These are phyloP conservation scores for Anoura caudifer DNA, from an alignment of 2,113 vertebrate species.

Conservation along the genomic window DNA sequence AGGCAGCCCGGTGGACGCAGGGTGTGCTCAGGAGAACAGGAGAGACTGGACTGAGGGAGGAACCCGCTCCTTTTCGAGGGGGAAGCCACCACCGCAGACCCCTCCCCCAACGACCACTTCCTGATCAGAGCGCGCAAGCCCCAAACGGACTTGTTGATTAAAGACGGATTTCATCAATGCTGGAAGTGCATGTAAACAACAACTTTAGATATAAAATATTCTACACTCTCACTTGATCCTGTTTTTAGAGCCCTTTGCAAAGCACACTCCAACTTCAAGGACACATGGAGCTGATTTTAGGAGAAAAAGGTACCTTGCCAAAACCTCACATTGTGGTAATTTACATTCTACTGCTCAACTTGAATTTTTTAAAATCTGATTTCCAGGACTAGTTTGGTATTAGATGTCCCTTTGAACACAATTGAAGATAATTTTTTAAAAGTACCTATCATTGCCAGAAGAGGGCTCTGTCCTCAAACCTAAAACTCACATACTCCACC, in stretches of 20 bases:
- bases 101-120: not conserved
- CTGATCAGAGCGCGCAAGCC: not conserved
- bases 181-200: not conserved
- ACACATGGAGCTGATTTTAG: not conserved
- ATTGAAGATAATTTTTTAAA: not conserved
- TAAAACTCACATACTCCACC: not conserved
- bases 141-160: not conserved
- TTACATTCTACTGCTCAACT: not conserved
- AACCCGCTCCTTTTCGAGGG: not conserved
- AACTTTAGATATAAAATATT: not conserved
- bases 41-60: not conserved
- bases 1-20: rapidly evolving
- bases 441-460: slow-evolving; percentile 21
- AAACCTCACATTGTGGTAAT: not conserved
- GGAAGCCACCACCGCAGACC: not conserved
- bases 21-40: not conserved
- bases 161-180: not conserved
- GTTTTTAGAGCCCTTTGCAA: not conserved
- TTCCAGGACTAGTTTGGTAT: not conserved
- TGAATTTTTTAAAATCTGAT: not conserved
- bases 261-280: not conserved
- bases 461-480: slow-evolving; percentile 39
- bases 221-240: not conserved
- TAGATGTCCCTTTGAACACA: not conserved
- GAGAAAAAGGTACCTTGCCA: not conserved